phyloP scores from a whole-genome alignment of 2,113 vertebrate genomes.

The Pavo muticus region DNA sequence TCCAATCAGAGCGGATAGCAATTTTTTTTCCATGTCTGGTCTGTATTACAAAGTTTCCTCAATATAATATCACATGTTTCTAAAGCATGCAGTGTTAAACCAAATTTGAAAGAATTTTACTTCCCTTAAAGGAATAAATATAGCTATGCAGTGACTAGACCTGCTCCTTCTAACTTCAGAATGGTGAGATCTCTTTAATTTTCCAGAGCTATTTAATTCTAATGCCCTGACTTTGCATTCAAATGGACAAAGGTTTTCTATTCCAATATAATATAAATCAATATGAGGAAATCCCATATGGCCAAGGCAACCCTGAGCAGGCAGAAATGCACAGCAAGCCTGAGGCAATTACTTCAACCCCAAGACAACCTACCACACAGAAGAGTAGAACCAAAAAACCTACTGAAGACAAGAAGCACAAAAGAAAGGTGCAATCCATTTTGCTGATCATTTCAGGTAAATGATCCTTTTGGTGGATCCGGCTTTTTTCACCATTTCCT shows the following conservation, averaged over 20 bases:
- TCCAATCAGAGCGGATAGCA: neutral
- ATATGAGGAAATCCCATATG: neutral
- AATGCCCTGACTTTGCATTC: neutral
- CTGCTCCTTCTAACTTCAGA: neutral
- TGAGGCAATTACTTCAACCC: no score
- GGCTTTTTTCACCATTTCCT: neutral
- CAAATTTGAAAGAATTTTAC: neutral
- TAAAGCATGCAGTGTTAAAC: neutral
- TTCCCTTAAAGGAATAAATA: neutral
- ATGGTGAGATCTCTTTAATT: neutral
- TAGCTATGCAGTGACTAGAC: neutral
- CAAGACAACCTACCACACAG: neutral
- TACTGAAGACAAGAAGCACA: neutral
- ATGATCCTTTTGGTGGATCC: neutral
- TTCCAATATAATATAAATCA: neutral
- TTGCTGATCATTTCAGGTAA: neutral
- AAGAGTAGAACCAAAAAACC: no score
- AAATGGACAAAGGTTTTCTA: neutral
- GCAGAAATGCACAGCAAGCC: neutral
- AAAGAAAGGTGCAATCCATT: neutral
- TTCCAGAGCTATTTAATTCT: neutral
- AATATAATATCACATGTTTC: neutral
- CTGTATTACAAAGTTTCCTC: neutral
- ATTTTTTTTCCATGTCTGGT: neutral
- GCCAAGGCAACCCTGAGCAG: neutral